phyloP scores from a whole-genome alignment of 2,888 invertebrate species.

The Himalopsyche tibetana region DNA sequence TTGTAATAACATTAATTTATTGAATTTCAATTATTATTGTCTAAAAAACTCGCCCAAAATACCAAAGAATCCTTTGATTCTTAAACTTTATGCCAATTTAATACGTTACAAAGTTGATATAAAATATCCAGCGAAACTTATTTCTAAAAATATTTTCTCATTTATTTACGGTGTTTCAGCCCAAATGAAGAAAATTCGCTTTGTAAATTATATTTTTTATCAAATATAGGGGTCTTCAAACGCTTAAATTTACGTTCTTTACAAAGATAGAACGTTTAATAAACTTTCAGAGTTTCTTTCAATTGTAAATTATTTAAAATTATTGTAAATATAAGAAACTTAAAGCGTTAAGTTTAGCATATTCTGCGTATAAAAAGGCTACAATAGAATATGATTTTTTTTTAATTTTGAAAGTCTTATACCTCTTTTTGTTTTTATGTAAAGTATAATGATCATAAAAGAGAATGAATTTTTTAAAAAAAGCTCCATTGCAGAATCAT shows the following conservation, averaged over 20 bases:
- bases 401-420: neutral
- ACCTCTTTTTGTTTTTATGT: constrained; percentile 4
- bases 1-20: no score
- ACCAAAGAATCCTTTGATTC: no score
- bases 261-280: constrained; percentile 2
- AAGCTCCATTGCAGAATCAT: neutral
- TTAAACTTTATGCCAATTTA: no score
- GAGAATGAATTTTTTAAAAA: neutral
- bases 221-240: neutral
- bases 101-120: no score
- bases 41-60: no score
- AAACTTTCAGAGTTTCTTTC: neutral
- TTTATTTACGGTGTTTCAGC: no score
- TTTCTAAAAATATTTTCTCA: no score
- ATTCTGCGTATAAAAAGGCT: neutral
- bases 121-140: no score
- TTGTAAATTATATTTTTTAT: neutral
- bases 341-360: neutral
- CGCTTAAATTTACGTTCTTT: neutral
- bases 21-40: no score
- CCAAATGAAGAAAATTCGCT: neutral
- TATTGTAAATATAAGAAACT: constrained; percentile 12
- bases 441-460: neutral
- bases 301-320: constrained; percentile 19
- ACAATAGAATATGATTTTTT: neutral